A percentile compares a stretch with the other conserved stretches of the same genome.
Conservation (phyloP, 2,113 vertebrate genomes). For the Peromyscus californicus region DNA sequence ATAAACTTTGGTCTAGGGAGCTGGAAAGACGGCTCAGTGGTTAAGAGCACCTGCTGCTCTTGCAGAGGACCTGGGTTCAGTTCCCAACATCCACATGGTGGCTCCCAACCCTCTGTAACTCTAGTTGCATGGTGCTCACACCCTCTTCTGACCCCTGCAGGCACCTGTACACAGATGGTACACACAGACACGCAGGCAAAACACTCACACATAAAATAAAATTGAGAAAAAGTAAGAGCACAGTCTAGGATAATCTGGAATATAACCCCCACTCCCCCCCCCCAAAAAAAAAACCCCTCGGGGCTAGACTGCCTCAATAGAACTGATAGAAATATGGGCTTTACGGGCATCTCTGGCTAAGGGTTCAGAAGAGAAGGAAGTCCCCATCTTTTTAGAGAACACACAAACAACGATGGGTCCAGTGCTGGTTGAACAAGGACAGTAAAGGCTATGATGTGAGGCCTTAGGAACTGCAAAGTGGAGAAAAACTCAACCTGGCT, state of each 20-base stretch:
- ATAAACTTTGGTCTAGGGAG: neutral
- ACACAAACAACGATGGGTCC: neutral
- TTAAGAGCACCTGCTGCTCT: neutral
- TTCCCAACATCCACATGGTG: neutral
- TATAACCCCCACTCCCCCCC: neutral
- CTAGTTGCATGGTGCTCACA: neutral
- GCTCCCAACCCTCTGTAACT: neutral
- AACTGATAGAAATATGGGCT: neutral
- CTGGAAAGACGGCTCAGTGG: neutral
- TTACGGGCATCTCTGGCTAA: neutral
- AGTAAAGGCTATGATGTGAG: neutral
- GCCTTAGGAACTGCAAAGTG: neutral
- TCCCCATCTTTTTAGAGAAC: neutral
- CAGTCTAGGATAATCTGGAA: neutral
- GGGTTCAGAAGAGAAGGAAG: constrained; percentile 7
- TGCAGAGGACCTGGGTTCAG: neutral
- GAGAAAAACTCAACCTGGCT: neutral
- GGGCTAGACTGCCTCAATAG: neutral
- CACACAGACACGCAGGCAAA: neutral
- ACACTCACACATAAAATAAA: neutral
- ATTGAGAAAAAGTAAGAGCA: neutral
- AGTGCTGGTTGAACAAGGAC: neutral
- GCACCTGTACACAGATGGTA: too few species aligned
- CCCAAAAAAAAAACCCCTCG: neutral
- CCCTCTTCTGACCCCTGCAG: too few species aligned